Base-by-base conservation (phyloP, 2,888 invertebrate species). In the Dorcus hopei region DNA sequence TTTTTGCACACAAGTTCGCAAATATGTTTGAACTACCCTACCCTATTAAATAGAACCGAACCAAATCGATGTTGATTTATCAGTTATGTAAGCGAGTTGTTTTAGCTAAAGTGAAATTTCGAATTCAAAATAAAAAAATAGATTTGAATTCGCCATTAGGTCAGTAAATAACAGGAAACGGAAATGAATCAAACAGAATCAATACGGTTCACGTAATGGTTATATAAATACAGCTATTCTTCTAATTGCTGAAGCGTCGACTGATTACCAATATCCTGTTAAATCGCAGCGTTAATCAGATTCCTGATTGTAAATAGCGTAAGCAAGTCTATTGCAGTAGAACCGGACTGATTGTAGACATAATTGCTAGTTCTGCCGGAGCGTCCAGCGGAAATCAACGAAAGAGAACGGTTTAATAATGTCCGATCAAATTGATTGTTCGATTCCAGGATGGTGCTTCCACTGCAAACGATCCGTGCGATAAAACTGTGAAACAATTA, bases 391-490 rank as follows among this genome's bases (percentile, higher is more conserved):
- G 61, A 57, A 58, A 53, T 50, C 62, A 52, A 47, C 56, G 54
- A 63, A 62, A 65, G 63, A 54, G 59, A 56, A 59, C 43, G 50
- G 26, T 51, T 50, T 56, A 56, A 56, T 56, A 56, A 56, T 43
- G 50, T 56, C 51, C 56, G 63, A 62, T 68, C 60, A 64, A 68
- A 69, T 70, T 69, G 69, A 71, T 70, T 68, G 68, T 70, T 67
- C 67, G 67, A 70, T 67, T 65, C 58, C 62, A 56, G 57, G 58
- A 57, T 56, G 59, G 51, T 62, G 54, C 59, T 54, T 58, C 59
- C 56, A 38, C 45, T 56, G 51, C 56, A 43, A 56, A 51, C 55
- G 54, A 57, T 61, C 68, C 66, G 65, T 64, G 69, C 64, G 39
- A 49, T 65, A 65, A 66, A 67, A 67, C 65, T 63, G 62, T 47